Percentiles rank a stretch among this genome's conserved stretches.
Evolutionary conservation across 2,888 invertebrate species (phyloP).

Genomic region (Synanthedon formicaeformis): DNA sequence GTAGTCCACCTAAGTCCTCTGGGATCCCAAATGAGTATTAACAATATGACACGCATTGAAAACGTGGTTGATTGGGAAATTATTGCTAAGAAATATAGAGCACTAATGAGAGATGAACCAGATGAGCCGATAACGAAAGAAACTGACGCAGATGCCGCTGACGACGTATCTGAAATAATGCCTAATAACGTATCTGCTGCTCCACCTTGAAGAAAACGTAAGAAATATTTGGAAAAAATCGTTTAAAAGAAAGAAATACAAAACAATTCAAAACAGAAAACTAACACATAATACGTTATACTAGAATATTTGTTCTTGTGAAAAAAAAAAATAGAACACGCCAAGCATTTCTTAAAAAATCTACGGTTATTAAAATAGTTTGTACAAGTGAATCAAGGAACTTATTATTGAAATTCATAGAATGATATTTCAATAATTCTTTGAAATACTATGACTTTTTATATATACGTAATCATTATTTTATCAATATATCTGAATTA

Average conservation of each 20-base stretch:
- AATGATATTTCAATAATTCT: too few relatives aligned
- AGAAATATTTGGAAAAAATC: neutral
- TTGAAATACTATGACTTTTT: too few relatives aligned
- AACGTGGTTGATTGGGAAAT: constrained; percentile 93
- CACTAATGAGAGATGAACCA: constrained; percentile 68
- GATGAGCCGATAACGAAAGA: constrained; percentile 45
- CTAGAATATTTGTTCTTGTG: too few relatives aligned
- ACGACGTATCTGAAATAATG: constrained; percentile 49
- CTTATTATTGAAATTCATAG: too few relatives aligned
- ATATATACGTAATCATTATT: too few relatives aligned
- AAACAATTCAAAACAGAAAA: neutral
- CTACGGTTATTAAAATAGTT: too few relatives aligned
- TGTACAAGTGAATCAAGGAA: too few relatives aligned
- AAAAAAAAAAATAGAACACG: too few relatives aligned
- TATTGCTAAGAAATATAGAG: constrained; percentile 89
- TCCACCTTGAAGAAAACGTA: constrained; percentile 36
- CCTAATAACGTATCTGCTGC: constrained; percentile 53
- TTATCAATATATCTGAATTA: too few relatives aligned
- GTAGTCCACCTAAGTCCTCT: constrained; percentile 86
- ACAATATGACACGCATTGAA: constrained; percentile 83
- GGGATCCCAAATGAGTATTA: constrained; percentile 87
- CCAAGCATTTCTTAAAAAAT: too few relatives aligned
- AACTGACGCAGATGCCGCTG: constrained; percentile 49
- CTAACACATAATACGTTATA: neutral
- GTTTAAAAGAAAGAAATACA: neutral